Percentiles rank a stretch among this genome's conserved stretches.
These are phyloP conservation scores for Eunapius fragilis DNA, from an alignment of 37 sponge, comb jelly and placozoan species.

Conservation along the genomic window DNA sequence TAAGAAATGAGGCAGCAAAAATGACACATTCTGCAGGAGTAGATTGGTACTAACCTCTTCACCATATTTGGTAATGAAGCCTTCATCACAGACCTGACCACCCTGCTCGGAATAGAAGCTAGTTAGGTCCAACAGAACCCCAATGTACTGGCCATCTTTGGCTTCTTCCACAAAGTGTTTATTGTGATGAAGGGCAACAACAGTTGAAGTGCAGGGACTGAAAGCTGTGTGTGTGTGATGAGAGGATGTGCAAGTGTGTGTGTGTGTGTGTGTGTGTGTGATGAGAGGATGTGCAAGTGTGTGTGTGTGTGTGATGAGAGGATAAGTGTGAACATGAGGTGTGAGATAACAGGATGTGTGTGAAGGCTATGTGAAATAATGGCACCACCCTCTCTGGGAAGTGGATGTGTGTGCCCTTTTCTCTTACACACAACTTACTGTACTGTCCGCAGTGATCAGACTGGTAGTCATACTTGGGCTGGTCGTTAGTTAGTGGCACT, in stretches of 20 bases:
- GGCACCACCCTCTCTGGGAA: no score
- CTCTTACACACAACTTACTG: slow-evolving; percentile 1
- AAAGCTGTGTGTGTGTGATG: slow-evolving; percentile 35
- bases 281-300: neutral
- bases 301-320: neutral
- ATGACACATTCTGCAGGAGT: neutral
- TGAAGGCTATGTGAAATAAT: no score
- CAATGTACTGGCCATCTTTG: slow-evolving; percentile 41
- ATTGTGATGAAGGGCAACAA: slow-evolving; percentile 59
- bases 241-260: neutral
- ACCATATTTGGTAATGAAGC: slow-evolving; percentile 63
- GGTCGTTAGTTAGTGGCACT: slow-evolving; percentile 50
- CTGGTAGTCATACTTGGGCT: slow-evolving; percentile 55
- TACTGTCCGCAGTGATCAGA: slow-evolving; percentile 48
- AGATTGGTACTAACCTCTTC: slow-evolving; percentile 47
- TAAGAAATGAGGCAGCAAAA: neutral
- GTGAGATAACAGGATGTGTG: neutral
- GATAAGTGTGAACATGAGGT: neutral
- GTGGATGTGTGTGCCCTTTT: neutral
- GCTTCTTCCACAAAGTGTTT: slow-evolving; percentile 64
- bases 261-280: neutral
- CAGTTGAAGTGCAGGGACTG: slow-evolving; percentile 30
- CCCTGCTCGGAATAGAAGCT: slow-evolving; percentile 90
- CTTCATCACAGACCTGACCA: slow-evolving; percentile 81
- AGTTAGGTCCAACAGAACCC: slow-evolving; percentile 79